Conservation (phyloP, 2,113 vertebrate species). For the Puntigrus tetrazona region DNA sequence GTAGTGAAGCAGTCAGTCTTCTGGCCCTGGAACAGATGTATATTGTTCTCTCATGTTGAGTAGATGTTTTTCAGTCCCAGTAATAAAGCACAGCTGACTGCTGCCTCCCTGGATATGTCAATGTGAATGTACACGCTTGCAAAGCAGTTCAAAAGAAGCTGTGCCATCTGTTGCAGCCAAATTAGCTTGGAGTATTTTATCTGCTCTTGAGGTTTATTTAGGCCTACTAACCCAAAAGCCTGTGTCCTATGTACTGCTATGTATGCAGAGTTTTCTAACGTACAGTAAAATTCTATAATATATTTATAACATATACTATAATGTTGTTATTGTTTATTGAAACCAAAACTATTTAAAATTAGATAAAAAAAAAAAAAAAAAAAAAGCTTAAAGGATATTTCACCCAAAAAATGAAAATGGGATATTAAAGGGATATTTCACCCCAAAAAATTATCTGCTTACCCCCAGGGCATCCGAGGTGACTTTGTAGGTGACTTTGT, state of each 20-base stretch:
- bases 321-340: background rate
- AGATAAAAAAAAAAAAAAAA: too few relatives aligned
- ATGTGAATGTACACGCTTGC: background rate
- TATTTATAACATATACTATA: background rate
- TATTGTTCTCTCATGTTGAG: slow-evolving; percentile 39
- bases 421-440: too few relatives aligned
- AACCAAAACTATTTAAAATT: background rate
- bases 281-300: background rate
- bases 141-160: slow-evolving; percentile 15
- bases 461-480: too few relatives aligned
- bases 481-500: too few relatives aligned
- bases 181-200: background rate
- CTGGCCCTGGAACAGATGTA: slow-evolving; percentile 22
- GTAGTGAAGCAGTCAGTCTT: background rate
- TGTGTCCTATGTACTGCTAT: background rate
- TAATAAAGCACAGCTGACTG: slow-evolving; percentile 41
- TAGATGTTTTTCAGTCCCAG: slow-evolving; percentile 8
- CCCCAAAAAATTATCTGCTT: too few relatives aligned
- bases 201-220: background rate
- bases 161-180: background rate
- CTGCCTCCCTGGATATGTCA: slow-evolving; percentile 7
- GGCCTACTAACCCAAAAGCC: background rate
- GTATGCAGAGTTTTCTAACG: background rate
- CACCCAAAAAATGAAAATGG: too few relatives aligned
- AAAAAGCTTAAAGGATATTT: too few relatives aligned